Base-by-base conservation (phyloP, 2,113 vertebrate genomes). In the Pseudopipra pipra region DNA sequence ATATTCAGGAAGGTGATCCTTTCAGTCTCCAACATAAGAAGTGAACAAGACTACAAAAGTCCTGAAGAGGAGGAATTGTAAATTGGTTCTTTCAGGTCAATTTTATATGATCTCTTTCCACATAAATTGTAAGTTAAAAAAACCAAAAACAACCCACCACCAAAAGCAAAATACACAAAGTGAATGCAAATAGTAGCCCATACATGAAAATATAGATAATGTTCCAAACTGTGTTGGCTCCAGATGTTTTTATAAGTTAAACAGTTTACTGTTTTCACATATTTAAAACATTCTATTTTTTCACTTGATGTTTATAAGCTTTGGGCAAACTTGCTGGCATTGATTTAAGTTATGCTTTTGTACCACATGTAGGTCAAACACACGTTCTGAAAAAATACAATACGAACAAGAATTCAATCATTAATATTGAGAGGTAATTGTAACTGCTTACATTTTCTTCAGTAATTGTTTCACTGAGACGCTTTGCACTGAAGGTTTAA, bases 261-360 rank as follows among this genome's bases (percentile, higher is more conserved):
- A 76, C 28, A 46, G 84, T 78, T 98, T 96, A 94, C 70, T 80
- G 67, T 95, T 94, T 97, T 92, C 44, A 78, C 95, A 87, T 90
- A 96, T 79, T 87, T 89, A 91, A 86, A 96, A 54, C 62, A 95
- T 89, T 95, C 90, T 95, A 74, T 65, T 90, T 96, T 85, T 91
- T 92, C 77, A 93, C 51, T 97, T 90, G 55, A 90, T 91, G 85
- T 83, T 91, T 90, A 90, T 89, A 91, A 96, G 87, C 61, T 79
- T 95, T 96, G 59, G 84, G 92, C 85, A 90, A 94, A 92, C 93
- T 85, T 93, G 89, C 87, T 97, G 85, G 88, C 81, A 96, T 78
- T 96, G 88, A 94, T 94, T 96, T 78, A 95, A 91, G 81, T 37
- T 88, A 81, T 19, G 65, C 44, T 94, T 96, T 97, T 95, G 58